phyloP scores from a whole-genome alignment of 2,113 vertebrate genomes.

The Lasiurus borealis region DNA sequence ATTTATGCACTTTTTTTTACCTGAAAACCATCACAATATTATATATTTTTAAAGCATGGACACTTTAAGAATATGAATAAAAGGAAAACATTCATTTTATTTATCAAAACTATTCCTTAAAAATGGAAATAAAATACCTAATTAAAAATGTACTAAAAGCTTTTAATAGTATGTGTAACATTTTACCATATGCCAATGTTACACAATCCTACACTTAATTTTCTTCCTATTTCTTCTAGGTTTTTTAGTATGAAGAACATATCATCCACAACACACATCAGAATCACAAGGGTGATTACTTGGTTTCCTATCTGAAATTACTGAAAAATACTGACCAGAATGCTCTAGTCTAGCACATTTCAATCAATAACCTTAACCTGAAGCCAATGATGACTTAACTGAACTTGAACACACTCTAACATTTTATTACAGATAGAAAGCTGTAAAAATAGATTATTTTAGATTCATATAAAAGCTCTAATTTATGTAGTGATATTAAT shows the following conservation, averaged over 20 bases:
- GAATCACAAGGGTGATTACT: constrained; percentile 54
- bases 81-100: neutral
- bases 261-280: neutral
- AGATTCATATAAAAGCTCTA: constrained; percentile 28
- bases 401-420: constrained; percentile 56
- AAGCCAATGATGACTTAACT: constrained; percentile 67
- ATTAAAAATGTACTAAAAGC: neutral
- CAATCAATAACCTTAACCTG: constrained; percentile 77
- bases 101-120: constrained; percentile 17
- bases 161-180: neutral
- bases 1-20: neutral
- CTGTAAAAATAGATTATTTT: neutral
- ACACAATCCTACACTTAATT: neutral
- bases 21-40: neutral
- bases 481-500: constrained; percentile 71
- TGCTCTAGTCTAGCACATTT: constrained; percentile 74
- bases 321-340: constrained; percentile 49
- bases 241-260: neutral
- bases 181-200: neutral
- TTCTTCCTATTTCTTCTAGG: neutral
- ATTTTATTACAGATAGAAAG: constrained; percentile 64
- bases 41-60: neutral
- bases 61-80: neutral
- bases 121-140: neutral
- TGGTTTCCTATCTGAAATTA: constrained; percentile 53